Base-by-base conservation (phyloP, 2,888 invertebrate species). In the Phymatocera aterrima region DNA sequence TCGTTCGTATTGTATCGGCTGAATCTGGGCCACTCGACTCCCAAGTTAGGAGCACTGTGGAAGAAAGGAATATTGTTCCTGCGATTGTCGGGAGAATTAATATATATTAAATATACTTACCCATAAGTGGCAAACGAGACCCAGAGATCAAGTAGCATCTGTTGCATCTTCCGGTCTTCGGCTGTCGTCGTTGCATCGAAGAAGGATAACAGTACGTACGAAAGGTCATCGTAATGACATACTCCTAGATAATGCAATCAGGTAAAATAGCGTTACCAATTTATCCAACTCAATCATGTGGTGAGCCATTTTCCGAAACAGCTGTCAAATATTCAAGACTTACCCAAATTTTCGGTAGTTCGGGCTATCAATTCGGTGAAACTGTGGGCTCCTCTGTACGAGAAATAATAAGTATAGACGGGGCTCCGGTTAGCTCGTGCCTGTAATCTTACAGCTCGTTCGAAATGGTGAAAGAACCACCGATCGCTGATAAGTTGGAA, bases 401-500 rank as follows among this genome's bases (percentile, higher is more conserved):
- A 90, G 87, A 94, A 96, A 18, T 93, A 91, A 86, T 95, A 95
- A 79, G 93, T 91, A 90, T 93, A 94, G 2, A 94, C 93, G 0
- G 95, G 93, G 81, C 93, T 93, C 15, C 91, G 90, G 0, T 92
- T 92, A 54, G 90, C 91, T n/a, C 90, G 85, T 0, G 94, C 93
- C 84, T 95, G 94, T 61, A 94, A 83, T 82, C 92, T 92, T 0
- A 94, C 93, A n/a, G 94, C 90, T 80, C 92, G 92, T 65, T 94
- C 93, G 0, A 93, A 93, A 46, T 93, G 94, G 2, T 90, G 91
- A 0, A 91, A 89, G 86, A 95, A 95, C 0, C 94, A 88, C 10
- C 95, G 90, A 87, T 96, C 95, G 0, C 94, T 92, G 0, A 95
- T 91, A 84, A 95, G 92, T 91, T 94, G 88, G n/a, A 86, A 83